These are phyloP conservation scores for Shinisaurus crocodilurus DNA, from an alignment of 2,113 vertebrate species.

Conservation along the genomic window DNA sequence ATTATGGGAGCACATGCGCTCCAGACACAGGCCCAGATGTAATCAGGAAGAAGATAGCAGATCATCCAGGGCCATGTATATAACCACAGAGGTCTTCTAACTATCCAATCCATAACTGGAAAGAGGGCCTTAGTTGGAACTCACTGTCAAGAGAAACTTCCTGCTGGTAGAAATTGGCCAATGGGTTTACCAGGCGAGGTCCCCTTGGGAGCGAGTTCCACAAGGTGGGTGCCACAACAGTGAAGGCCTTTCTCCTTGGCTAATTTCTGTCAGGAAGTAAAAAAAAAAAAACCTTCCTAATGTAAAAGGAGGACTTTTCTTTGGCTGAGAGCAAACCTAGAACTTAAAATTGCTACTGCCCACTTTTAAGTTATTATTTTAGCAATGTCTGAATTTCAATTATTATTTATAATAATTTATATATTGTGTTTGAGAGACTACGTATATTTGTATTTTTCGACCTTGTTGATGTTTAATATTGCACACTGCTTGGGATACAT, in stretches of 20 bases:
- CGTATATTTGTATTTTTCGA: background rate
- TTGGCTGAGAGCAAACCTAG: background rate
- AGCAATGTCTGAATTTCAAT: background rate
- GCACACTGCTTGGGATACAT: background rate
- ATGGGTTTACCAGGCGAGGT: no score
- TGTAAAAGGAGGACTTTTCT: background rate
- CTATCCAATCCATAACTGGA: background rate
- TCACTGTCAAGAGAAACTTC: no score
- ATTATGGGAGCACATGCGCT: no score
- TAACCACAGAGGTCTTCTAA: background rate
- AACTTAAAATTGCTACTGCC: background rate
- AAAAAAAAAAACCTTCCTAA: background rate
- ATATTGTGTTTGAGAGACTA: background rate
- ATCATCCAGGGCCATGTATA: no score
- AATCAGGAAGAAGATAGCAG: no score
- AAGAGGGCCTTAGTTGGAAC: no score
- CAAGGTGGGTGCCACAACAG: no score
- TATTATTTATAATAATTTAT: background rate
- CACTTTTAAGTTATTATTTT: background rate
- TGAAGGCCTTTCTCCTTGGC: no score
- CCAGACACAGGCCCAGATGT: no score
- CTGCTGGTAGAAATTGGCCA: no score
- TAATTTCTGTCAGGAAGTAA: background rate
- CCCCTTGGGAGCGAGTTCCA: no score
- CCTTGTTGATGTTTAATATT: background rate